Percentiles rank a stretch among this genome's conserved stretches.
Evolutionary conservation across 2,797 vertebrate species (phyloP).

Genomic region (Xenopus petersii): DNA sequence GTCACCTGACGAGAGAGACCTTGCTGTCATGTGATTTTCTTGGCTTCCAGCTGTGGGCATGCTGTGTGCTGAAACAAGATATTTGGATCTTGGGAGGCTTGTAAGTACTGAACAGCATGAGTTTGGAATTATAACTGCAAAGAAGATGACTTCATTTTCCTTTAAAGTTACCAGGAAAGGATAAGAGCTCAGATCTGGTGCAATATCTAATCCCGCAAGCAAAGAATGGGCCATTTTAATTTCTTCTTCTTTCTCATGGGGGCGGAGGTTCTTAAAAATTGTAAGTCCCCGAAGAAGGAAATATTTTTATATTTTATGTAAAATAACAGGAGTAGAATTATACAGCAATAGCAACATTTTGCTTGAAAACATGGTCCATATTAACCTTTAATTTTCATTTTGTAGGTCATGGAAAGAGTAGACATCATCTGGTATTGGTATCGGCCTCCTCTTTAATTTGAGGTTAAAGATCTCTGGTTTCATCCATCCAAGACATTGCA

Average conservation of each 20-base stretch:
- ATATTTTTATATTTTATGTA: no score
- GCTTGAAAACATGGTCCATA: no score
- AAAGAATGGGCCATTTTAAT: constrained; percentile 19
- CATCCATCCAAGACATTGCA: no score
- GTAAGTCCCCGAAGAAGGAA: no score
- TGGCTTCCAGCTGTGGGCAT: constrained; percentile 44
- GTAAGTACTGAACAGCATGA: constrained; percentile 59
- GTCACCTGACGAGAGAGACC: constrained; percentile 55
- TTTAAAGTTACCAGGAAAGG: constrained; percentile 52
- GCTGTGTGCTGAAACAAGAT: constrained; percentile 56
- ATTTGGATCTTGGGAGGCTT: constrained; percentile 59
- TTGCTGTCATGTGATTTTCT: constrained; percentile 46
- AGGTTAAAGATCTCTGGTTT: no score
- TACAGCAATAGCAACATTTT: no score
- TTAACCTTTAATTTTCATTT: no score
- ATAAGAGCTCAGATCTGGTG: constrained; percentile 55
- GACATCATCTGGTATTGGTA: no score
- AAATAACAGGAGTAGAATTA: no score
- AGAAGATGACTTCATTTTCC: constrained; percentile 64
- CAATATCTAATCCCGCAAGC: constrained; percentile 55
- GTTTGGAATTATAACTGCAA: constrained; percentile 54
- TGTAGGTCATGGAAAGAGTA: no score
- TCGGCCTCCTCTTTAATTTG: no score
- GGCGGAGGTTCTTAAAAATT: no score
- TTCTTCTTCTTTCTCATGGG: not conserved